Evolutionary conservation across 2,888 invertebrate species (phyloP).

Genomic region (Notodonta dromedarius): DNA sequence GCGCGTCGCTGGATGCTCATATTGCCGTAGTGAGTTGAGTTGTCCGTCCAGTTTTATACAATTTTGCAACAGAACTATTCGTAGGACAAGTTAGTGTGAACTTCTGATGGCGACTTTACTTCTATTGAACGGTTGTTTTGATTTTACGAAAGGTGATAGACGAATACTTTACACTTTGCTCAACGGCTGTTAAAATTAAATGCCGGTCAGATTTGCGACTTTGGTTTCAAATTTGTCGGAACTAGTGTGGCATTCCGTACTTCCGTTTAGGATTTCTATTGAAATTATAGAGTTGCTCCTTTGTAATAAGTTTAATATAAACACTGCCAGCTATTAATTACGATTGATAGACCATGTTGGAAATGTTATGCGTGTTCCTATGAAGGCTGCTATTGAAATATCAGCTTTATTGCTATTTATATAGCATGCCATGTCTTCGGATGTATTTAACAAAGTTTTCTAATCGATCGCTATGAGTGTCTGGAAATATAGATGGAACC

Average conservation of each 20-base stretch:
- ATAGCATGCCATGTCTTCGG: not conserved
- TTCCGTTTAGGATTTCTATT: not conserved
- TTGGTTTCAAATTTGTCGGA: not conserved
- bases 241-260: not conserved
- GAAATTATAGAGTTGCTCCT: not conserved
- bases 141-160: not conserved
- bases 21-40: constrained; percentile 81
- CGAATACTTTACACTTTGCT: not conserved
- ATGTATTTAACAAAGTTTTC: not conserved
- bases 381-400: not conserved
- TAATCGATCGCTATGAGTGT: not conserved
- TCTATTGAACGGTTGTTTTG: constrained; percentile 15
- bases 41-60: constrained; percentile 83
- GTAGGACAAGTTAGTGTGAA: constrained; percentile 49
- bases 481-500: not conserved
- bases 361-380: not conserved
- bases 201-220: not conserved
- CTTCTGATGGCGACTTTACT: constrained; percentile 36
- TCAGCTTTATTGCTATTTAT: not conserved
- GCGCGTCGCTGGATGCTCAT: constrained; percentile 78
- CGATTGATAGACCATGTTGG: not conserved
- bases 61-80: constrained; percentile 64
- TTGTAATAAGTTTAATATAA: not conserved
- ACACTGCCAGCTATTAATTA: not conserved
- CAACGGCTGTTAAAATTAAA: constrained; percentile 1